A percentile compares a stretch with the other conserved stretches of the same genome.
These are phyloP conservation scores for Zeus faber DNA, from an alignment of 2,113 vertebrate genomes.

Conservation along the genomic window DNA sequence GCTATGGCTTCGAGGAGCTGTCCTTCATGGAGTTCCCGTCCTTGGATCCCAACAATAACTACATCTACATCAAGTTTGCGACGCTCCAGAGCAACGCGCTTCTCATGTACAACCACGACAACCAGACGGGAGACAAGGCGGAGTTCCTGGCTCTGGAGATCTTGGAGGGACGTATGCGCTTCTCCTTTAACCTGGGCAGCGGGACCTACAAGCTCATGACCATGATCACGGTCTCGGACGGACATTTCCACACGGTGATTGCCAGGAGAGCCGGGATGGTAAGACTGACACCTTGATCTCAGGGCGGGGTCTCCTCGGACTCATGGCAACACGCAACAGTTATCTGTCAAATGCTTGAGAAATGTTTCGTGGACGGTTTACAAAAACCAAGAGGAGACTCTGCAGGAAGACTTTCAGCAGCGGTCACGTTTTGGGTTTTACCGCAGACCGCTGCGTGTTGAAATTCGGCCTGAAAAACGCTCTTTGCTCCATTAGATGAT, in stretches of 20 bases:
- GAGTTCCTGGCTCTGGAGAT: constrained; percentile 95
- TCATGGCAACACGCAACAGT: no score
- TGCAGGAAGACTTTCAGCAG: constrained; percentile 15
- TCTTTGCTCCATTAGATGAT: constrained; percentile 44
- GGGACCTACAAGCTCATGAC: constrained; percentile 90
- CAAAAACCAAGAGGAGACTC: not conserved
- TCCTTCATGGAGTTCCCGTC: constrained; percentile 98
- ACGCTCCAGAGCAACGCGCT: constrained; percentile 88
- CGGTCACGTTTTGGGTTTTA: constrained; percentile 37
- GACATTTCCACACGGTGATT: constrained; percentile 93
- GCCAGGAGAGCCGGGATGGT: constrained; percentile 95
- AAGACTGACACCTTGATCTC: constrained; percentile 46
- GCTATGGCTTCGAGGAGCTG: constrained; percentile 95
- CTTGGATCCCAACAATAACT: constrained; percentile 96
- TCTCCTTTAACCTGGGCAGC: constrained; percentile 94
- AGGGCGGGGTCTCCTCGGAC: not conserved
- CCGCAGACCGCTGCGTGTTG: no score
- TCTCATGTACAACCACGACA: constrained; percentile 93
- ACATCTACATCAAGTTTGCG: constrained; percentile 96
- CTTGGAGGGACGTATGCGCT: constrained; percentile 82
- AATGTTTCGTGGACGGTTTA: no score
- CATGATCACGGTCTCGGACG: constrained; percentile 89
- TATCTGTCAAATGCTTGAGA: no score
- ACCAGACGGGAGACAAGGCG: constrained; percentile 90
- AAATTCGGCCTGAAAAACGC: no score